Base-by-base conservation (phyloP, 2,888 invertebrate species). In the Dolichopus griseipennis region DNA sequence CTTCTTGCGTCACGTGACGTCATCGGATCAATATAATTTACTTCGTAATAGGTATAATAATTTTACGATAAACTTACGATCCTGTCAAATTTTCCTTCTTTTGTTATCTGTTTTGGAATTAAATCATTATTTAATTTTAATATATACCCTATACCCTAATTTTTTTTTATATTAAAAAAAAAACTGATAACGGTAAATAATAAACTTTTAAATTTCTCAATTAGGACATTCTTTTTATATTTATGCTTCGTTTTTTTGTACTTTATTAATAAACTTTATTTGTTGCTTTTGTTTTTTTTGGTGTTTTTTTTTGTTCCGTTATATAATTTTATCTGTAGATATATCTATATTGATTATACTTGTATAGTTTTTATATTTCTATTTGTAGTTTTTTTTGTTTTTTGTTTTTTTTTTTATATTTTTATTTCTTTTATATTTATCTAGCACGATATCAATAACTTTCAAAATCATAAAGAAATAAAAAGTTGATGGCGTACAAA, bases 401-500 rank as follows among this genome's bases (percentile, higher is more conserved):
- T 52, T 18, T 52, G 6, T 18, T 52, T 52, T 52, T 18, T n/a
- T 52, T 52, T 52, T 52, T 9, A 18, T 52, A 18, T 52, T 15
- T n/a, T 52, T n/a, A 15, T 52, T 52, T 52, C 52, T 18, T 9
- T 52, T 52, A 52, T 52, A n/a, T 52, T 52, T 52, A 52, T 52
- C 52, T 52, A 52, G 52, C 52, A 52, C 52, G 52, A 52, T 52
- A 52, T 52, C 52, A 52, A 52, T 52, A 52, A 52, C 52, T 52
- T 52, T 52, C 52, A 52, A 52, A 52, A 52, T 18, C 52, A 52
- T 52, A 52, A 52, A 52, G 52, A 18, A 52, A 52, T 15, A 52
- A 12, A 52, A 52, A 52, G 15, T 27, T 27, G 27, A 52, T 15
- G 52, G 52, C 52, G 15, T 52, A 52, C 6, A 52, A n/a, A n/a